Percentiles rank a stretch among this genome's conserved stretches.
These are phyloP conservation scores for Cuniculus paca DNA, from an alignment of 2,797 vertebrate species.

Conservation along the genomic window DNA sequence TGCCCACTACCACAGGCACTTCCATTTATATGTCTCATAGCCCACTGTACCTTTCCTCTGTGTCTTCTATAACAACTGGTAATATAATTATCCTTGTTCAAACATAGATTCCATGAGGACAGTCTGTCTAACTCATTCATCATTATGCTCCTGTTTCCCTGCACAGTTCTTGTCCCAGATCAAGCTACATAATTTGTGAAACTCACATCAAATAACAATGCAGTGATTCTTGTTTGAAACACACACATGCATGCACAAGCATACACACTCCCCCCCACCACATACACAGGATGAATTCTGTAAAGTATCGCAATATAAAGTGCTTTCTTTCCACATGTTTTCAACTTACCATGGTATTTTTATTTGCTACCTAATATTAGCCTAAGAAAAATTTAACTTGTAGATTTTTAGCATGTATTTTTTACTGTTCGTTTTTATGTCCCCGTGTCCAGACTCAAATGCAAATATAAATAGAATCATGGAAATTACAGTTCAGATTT, in stretches of 20 bases:
- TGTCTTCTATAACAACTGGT: neutral
- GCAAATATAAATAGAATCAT: conserved; percentile 1
- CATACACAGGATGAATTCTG: neutral
- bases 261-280: neutral
- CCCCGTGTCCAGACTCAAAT: neutral
- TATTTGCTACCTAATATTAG: neutral
- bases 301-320: neutral
- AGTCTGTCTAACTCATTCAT: neutral
- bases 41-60: neutral
- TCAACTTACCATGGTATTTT: neutral
- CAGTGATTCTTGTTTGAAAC: neutral
- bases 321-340: neutral
- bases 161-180: neutral
- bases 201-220: neutral
- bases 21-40: neutral
- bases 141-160: neutral
- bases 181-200: neutral
- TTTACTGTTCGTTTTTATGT: neutral
- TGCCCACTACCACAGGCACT: neutral
- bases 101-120: neutral
- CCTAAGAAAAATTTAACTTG: conserved; percentile 19
- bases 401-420: neutral
- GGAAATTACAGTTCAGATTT: neutral
- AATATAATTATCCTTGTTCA: neutral
- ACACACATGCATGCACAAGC: neutral